phyloP scores from a whole-genome alignment of 2,888 invertebrate genomes.

The Trachelus stipa region DNA sequence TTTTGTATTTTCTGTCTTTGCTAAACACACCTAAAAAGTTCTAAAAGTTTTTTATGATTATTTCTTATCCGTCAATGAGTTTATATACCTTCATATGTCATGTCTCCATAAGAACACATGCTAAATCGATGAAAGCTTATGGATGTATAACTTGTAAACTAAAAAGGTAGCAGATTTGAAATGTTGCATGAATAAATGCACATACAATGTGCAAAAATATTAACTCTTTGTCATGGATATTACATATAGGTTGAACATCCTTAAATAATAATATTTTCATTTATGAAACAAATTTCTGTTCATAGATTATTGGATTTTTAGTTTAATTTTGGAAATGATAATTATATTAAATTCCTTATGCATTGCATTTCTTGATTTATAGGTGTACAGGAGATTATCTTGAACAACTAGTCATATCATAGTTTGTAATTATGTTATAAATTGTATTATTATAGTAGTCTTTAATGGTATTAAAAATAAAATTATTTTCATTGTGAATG shows the following conservation, averaged over 20 bases:
- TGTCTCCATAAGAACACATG: too few species aligned
- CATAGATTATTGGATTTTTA: not conserved
- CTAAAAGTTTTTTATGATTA: not conserved
- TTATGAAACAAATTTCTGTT: not conserved
- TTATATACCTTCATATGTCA: not conserved
- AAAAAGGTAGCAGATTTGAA: too few species aligned
- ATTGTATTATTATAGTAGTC: not conserved
- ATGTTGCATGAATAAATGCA: not conserved
- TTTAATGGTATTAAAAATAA: not conserved
- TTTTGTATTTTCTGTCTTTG: slow-evolving; percentile 18
- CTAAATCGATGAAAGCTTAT: too few species aligned
- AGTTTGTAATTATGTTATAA: not conserved
- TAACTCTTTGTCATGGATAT: not conserved
- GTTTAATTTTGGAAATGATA: not conserved
- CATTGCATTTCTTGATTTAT: not conserved
- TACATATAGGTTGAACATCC: not conserved
- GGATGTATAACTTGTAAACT: too few species aligned
- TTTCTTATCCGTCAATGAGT: not conserved
- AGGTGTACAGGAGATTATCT: not conserved
- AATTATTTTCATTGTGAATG: not conserved
- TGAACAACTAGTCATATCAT: not conserved
- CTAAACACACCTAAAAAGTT: not conserved
- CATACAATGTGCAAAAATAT: not conserved
- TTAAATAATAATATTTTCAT: not conserved
- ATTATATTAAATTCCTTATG: not conserved